phyloP scores from a whole-genome alignment of 2,797 vertebrate species.

The Helostoma temminkii region DNA sequence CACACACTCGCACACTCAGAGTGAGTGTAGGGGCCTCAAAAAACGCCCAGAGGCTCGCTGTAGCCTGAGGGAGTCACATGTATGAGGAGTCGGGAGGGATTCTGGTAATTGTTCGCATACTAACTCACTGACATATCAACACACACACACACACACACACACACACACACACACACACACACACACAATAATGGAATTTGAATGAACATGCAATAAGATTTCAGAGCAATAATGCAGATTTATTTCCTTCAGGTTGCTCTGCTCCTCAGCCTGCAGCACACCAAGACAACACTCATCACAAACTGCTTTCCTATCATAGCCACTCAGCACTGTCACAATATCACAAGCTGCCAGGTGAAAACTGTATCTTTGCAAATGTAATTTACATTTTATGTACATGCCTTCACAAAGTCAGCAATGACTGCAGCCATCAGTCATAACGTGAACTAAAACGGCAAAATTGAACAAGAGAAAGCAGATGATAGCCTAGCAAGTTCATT shows the following conservation, averaged over 20 bases:
- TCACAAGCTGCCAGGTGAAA: slow-evolving; percentile 11
- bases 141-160: slow-evolving; percentile 25
- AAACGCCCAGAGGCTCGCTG: slow-evolving; percentile 27
- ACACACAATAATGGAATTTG: slow-evolving; percentile 39
- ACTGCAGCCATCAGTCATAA: too few relatives aligned
- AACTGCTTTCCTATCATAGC: neutral
- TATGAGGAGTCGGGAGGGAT: slow-evolving; percentile 28
- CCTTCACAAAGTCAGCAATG: too few relatives aligned
- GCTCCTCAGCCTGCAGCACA: slow-evolving; percentile 16
- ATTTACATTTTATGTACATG: too few relatives aligned
- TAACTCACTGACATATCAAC: slow-evolving; percentile 24
- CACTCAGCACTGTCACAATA: neutral
- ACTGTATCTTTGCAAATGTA: neutral
- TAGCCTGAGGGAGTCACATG: slow-evolving; percentile 44
- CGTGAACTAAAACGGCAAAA: too few relatives aligned
- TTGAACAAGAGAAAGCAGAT: too few relatives aligned
- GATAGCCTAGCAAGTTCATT: too few relatives aligned
- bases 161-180: slow-evolving; percentile 22
- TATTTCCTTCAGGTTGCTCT: slow-evolving; percentile 84
- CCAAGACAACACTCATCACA: neutral
- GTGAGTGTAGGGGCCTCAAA: slow-evolving; percentile 44
- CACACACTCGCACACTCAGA: slow-evolving; percentile 35
- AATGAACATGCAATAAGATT: slow-evolving; percentile 51
- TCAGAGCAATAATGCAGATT: slow-evolving; percentile 91
- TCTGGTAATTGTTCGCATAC: slow-evolving; percentile 47